phyloP scores from a whole-genome alignment of 37 sponge, comb jelly and placozoan species.

The Aphrocallistes beatrix region DNA sequence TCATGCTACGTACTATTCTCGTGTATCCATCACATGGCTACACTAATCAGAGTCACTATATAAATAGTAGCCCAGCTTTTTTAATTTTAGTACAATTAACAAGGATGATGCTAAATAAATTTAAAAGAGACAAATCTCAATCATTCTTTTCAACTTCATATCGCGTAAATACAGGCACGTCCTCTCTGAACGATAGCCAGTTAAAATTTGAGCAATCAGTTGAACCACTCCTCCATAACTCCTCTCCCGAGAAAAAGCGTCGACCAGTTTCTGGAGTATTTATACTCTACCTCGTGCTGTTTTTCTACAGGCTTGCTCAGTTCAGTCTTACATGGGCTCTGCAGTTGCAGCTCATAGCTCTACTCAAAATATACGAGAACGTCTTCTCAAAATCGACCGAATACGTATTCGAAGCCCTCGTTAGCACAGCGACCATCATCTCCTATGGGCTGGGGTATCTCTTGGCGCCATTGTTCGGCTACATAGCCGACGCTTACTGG shows the following conservation, averaged over 20 bases:
- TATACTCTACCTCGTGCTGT: neutral
- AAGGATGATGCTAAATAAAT: neutral
- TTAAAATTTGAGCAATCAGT: neutral
- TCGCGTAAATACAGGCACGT: too few species aligned
- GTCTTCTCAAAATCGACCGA: neutral
- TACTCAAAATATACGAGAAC: neutral
- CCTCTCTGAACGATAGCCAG: neutral
- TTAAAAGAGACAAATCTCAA: too few species aligned
- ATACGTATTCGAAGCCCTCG: neutral
- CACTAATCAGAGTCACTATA: neutral
- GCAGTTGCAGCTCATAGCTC: neutral
- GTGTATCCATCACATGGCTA: neutral
- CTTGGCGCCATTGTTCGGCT: neutral
- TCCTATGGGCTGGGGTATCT: neutral
- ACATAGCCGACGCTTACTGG: neutral
- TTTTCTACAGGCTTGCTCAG: conserved; percentile 5
- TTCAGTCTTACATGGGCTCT: neutral
- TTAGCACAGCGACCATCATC: neutral
- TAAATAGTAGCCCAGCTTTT: too few species aligned
- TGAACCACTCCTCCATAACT: neutral
- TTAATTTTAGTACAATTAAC: neutral
- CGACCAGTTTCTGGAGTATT: neutral
- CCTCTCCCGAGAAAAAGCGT: neutral
- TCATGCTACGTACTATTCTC: neutral
- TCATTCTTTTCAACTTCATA: too few species aligned